A percentile compares a stretch with the other conserved stretches of the same genome.
Evolutionary conservation across 2,113 vertebrate genomes (phyloP).

Genomic region (Gracilinanus agilis): DNA sequence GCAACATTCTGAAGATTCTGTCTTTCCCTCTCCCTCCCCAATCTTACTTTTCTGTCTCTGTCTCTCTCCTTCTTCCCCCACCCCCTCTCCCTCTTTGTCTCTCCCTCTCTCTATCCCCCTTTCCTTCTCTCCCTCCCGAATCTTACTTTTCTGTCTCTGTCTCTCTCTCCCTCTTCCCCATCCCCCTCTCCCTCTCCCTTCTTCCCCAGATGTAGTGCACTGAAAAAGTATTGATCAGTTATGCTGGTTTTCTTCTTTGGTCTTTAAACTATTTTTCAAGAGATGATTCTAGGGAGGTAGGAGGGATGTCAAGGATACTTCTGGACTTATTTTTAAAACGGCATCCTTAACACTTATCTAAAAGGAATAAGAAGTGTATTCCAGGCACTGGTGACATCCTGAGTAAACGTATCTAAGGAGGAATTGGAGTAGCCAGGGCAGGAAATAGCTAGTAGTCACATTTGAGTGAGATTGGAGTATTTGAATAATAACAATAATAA

Average conservation of each 20-base stretch:
- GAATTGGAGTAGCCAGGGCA: neutral
- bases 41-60: too few species aligned
- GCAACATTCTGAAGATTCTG: neutral
- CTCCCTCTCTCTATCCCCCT: too few species aligned
- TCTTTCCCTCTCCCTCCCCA: too few species aligned
- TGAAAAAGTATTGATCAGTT: neutral
- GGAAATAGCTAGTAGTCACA: neutral
- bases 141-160: too few species aligned
- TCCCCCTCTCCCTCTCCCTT: too few species aligned
- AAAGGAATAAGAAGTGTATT: neutral
- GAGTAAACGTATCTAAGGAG: neutral
- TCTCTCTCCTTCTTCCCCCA: too few species aligned
- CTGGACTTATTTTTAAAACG: neutral
- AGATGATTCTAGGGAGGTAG: neutral
- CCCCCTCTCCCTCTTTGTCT: too few species aligned
- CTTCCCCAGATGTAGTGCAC: neutral
- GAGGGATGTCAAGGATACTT: neutral
- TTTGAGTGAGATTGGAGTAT: neutral
- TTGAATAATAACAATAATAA: neutral
- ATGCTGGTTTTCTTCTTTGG: neutral
- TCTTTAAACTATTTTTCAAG: neutral
- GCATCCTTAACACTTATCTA: neutral
- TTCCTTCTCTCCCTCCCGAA: too few species aligned
- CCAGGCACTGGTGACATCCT: neutral
- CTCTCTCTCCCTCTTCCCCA: too few species aligned